These are phyloP conservation scores for Chelonia mydas DNA, from an alignment of 2,797 vertebrate genomes.

Conservation along the genomic window DNA sequence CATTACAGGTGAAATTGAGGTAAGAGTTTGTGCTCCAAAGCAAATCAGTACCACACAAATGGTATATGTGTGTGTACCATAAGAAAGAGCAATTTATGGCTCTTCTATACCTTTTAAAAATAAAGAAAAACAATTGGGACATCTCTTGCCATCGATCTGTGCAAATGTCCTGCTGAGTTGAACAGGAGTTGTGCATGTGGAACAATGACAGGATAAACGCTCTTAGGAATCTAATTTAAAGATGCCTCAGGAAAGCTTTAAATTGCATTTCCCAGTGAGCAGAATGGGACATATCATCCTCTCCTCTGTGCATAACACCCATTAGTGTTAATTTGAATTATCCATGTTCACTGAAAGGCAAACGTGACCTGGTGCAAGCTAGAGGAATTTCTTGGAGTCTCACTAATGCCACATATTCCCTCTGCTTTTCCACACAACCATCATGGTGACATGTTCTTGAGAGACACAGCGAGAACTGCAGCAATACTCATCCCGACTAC, in stretches of 20 bases:
- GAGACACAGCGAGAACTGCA: not conserved
- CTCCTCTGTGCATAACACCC: slow-evolving; percentile 18
- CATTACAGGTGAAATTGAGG: not conserved
- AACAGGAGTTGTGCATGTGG: not conserved
- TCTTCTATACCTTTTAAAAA: not conserved
- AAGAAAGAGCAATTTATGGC: not conserved
- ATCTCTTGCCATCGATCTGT: not conserved
- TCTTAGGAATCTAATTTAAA: slow-evolving; percentile 39
- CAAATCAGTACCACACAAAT: not conserved
- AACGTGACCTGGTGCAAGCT: not conserved
- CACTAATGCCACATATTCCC: not conserved
- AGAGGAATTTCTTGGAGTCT: slow-evolving; percentile 2
- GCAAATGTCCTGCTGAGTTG: not conserved
- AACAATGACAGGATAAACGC: not conserved
- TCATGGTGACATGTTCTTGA: not conserved
- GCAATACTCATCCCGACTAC: not conserved
- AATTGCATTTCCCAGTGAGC: slow-evolving; percentile 37
- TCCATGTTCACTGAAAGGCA: not conserved
- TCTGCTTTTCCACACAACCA: not conserved
- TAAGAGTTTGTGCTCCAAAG: not conserved
- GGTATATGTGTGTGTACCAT: not conserved
- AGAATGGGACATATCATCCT: not conserved
- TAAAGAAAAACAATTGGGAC: not conserved
- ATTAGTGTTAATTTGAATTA: slow-evolving; percentile 32
- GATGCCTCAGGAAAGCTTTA: slow-evolving; percentile 60